Base-by-base conservation (phyloP, 2,888 invertebrate species). In the Drosophila nr. perissopoda region DNA sequence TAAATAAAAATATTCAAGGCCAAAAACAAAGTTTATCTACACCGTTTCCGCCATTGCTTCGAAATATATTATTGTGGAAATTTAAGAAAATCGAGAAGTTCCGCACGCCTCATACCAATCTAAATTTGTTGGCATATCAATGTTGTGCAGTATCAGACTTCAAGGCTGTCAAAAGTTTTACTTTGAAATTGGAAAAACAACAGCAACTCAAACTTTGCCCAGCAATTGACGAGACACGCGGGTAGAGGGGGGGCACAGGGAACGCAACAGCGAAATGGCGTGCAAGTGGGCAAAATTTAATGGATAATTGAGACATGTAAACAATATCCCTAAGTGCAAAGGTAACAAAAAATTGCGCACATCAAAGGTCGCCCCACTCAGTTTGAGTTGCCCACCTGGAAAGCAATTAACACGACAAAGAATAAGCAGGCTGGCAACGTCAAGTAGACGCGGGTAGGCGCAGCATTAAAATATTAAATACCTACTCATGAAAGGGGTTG, bases 261-360 rank as follows among this genome's bases (percentile, higher is more conserved):
- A 4, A 31, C 25, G 11, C 18, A 34, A 36, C 54, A 31, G 45
- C 58, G 21, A 78, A 78, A 59, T 72, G 79, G 57, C 66, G 69
- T 61, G 65, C 73, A 68, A 82, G 60, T 73, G 58, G 65, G 60
- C 59, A 48, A 60, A 78, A 80, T 75, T 78, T 80, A 86, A 87
- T 82, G 83, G 78, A 87, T 84, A 90, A 90, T 89, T 87, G 86
- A 87, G 90, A 87, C 82, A 76, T 80, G 84, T 82, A 84, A 82
- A 90, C 84, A 89, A 89, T 90, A 90, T 82, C 76, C 83, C 77
- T 80, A 79, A 87, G 83, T 79, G 82, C 73, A 68, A 69, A 59
- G 68, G 62, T 63, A 68, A 56, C 57, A 66, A 34, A 70, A 74
- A 75, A 69, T 62, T 60, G 63, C 56, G 60, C 63, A 87, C 85